These are phyloP conservation scores for Pholis gunnellus DNA, from an alignment of 2,113 vertebrate species.

Conservation along the genomic window DNA sequence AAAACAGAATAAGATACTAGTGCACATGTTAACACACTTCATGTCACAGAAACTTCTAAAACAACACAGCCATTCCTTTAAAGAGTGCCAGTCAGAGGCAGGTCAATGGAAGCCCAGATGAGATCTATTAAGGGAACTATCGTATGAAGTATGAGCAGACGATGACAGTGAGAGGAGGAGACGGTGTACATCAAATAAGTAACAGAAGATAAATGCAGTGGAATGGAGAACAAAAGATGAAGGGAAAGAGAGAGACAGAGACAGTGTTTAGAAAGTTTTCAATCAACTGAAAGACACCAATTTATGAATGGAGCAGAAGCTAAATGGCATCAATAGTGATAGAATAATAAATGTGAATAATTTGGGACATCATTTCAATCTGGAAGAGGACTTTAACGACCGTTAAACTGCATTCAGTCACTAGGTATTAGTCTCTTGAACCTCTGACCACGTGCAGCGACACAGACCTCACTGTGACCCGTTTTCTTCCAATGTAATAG, in stretches of 20 bases:
- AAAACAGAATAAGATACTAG: background rate
- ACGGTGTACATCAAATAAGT: background rate
- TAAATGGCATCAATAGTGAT: no score
- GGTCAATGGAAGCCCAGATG: conserved; percentile 79
- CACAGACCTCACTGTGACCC: no score
- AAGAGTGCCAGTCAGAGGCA: conserved; percentile 23
- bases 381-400: no score
- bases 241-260: conserved; percentile 44
- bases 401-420: no score
- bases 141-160: background rate
- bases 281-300: background rate
- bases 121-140: conserved; percentile 82
- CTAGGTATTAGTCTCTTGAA: no score
- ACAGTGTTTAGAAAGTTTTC: conserved; percentile 45
- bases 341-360: no score
- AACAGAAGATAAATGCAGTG: background rate
- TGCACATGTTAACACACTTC: background rate
- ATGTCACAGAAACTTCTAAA: conserved; percentile 17
- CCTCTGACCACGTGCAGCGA: no score
- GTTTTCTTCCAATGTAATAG: no score
- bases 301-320: background rate
- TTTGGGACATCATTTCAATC: no score
- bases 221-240: conserved; percentile 17
- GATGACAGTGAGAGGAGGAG: background rate
- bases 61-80: conserved; percentile 34